These are phyloP conservation scores for Polietes domitor DNA, from an alignment of 2,888 invertebrate genomes.

Conservation along the genomic window DNA sequence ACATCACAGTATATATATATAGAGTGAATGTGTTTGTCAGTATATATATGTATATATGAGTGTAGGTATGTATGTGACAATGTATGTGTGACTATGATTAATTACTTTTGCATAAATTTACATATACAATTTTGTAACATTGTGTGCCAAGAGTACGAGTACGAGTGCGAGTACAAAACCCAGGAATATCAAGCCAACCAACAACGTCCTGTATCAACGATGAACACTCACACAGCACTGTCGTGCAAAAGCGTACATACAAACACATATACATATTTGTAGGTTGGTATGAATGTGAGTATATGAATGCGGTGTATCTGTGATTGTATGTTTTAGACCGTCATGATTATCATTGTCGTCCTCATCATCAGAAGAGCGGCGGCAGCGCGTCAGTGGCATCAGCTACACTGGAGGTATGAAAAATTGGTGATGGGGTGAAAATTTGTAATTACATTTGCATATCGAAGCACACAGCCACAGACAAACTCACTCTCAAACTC, in stretches of 20 bases:
- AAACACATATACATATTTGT: background rate
- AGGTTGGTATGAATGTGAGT: background rate
- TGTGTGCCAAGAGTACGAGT: constrained; percentile 47
- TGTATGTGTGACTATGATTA: constrained; percentile 69
- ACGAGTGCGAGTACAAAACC: constrained; percentile 37
- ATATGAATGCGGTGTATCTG: constrained; percentile 39
- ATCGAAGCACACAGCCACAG: constrained; percentile 32
- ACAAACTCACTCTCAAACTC: constrained; percentile 6
- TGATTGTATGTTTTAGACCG: constrained; percentile 55
- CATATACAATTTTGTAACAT: constrained; percentile 62
- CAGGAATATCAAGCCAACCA: constrained; percentile 53
- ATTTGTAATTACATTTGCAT: constrained; percentile 56
- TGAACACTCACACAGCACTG: too few species aligned
- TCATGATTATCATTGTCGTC: constrained; percentile 55
- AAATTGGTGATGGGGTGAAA: constrained; percentile 60
- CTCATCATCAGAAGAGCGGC: constrained; percentile 35
- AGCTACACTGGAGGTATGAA: background rate
- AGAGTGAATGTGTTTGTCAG: constrained; percentile 20
- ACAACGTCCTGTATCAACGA: constrained; percentile 61
- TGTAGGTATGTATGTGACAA: constrained; percentile 30
- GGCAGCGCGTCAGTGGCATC: constrained; percentile 15
- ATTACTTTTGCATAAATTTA: constrained; percentile 71
- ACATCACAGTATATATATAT: constrained; percentile 17
- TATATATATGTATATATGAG: constrained; percentile 8
- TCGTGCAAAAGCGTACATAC: too few species aligned